Base-by-base conservation (phyloP, 92 coral and sea anemone genomes). In the Galaxea fascicularis region DNA sequence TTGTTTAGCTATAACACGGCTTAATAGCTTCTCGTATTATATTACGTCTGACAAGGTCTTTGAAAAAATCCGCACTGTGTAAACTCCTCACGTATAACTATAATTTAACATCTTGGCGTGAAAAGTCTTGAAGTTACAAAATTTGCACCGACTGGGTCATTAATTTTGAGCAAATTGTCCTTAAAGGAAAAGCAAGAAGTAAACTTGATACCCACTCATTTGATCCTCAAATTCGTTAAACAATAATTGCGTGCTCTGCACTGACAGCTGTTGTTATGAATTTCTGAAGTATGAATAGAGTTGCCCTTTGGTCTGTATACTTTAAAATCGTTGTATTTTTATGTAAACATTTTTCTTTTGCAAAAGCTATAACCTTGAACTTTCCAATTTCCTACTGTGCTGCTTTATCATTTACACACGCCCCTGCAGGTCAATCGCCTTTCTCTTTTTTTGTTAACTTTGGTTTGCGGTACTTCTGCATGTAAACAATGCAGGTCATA, bases 181-280 rank as follows among this genome's bases (percentile, higher is more conserved):
- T 49, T 10, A 49, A 49, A 49, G 14, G 1, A 15, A 49, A 4
- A 10, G 17, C 7, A 15, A 49, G 56, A 49, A 49, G 56, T 11
- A 49, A 10, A 49, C 7, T 49, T 11, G 14, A 7, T 10, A 49
- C 56, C 17, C 56, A 49, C 15, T 49, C 17, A 49, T 35, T 35
- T 35, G 41, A 35, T 35, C 6, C 41, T 35, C 41, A 35, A 35
- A 35, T 5, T 12, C 3, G 56, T 10, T 10, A 2, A 10, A 49
- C 14, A 49, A 49, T 10, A 4, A 31, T 73, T 10, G 59, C 77
- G 41, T 46, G 77, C 17, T 56, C 14, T 73, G 22, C 59, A 73
- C 22, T 0, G 52, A 71, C 76, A 24, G 21, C 76, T 22, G 76
- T 71, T 71, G 76, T 58, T 73, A 73, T 39, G 77, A 26, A 46